phyloP scores from a whole-genome alignment of 2,113 vertebrate genomes.

The Toxostoma redivivum region DNA sequence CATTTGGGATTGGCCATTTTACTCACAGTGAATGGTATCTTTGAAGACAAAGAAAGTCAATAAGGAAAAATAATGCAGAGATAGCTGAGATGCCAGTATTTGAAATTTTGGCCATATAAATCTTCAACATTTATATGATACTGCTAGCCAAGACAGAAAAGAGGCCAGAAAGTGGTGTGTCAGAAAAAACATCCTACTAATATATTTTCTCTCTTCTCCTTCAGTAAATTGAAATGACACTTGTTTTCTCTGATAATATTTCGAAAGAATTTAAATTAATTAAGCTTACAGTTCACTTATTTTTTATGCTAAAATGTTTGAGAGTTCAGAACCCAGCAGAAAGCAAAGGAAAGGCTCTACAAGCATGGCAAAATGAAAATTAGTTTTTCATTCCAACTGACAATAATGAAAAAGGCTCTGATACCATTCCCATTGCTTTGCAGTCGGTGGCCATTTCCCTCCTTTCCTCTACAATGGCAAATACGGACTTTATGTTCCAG shows the following conservation, averaged over 20 bases:
- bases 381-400: not conserved
- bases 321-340: not conserved
- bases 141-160: not conserved
- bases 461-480: not conserved
- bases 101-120: not conserved
- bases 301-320: not conserved
- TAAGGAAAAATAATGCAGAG: not conserved
- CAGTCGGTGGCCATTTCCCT: not conserved
- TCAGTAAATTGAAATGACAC: not conserved
- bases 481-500: not conserved
- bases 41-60: not conserved
- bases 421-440: not conserved
- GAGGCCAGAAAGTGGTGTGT: not conserved
- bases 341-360: not conserved
- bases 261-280: not conserved
- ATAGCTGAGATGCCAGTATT: not conserved
- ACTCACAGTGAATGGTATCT: not conserved
- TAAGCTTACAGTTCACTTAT: not conserved
- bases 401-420: not conserved
- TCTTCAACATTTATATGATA: not conserved
- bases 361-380: not conserved
- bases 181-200: not conserved
- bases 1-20: not conserved
- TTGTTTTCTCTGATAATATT: not conserved
- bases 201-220: not conserved